A percentile compares a stretch with the other conserved stretches of the same genome.
phyloP scores from a whole-genome alignment of 2,888 invertebrate species.

The Synanthedon myopaeformis region DNA sequence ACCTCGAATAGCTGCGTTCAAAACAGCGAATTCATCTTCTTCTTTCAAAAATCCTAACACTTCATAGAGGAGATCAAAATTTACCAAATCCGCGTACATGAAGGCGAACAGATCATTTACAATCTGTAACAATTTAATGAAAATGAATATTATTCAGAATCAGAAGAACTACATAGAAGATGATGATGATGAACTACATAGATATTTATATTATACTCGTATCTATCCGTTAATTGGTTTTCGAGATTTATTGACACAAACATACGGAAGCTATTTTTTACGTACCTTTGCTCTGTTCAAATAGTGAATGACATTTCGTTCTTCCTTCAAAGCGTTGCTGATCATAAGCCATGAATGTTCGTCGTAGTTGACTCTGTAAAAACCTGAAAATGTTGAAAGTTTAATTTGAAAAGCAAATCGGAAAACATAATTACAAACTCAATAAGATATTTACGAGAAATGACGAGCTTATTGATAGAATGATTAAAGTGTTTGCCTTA shows the following conservation, averaged over 20 bases:
- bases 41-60: conserved; percentile 74
- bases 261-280: background rate
- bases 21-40: conserved; percentile 80
- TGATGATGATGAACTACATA: too few species aligned
- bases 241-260: too few species aligned
- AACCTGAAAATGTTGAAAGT: conserved; percentile 43
- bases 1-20: conserved; percentile 73
- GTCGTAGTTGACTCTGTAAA: conserved; percentile 77
- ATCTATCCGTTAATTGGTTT: too few species aligned
- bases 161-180: background rate
- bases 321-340: conserved; percentile 44
- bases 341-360: conserved; percentile 62
- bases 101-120: conserved; percentile 83
- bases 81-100: conserved; percentile 70
- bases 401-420: too few species aligned
- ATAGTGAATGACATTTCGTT: conserved; percentile 66
- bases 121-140: conserved; percentile 38
- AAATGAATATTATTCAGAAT: background rate
- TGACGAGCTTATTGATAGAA: too few species aligned
- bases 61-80: conserved; percentile 70
- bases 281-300: conserved; percentile 79
- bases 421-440: too few species aligned
- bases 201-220: too few species aligned
- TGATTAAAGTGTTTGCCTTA: too few species aligned
- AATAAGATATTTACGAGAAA: too few species aligned